Evolutionary conservation across 2,113 vertebrate species (phyloP).

Genomic region (Brachyhypopomus occidentalis): DNA sequence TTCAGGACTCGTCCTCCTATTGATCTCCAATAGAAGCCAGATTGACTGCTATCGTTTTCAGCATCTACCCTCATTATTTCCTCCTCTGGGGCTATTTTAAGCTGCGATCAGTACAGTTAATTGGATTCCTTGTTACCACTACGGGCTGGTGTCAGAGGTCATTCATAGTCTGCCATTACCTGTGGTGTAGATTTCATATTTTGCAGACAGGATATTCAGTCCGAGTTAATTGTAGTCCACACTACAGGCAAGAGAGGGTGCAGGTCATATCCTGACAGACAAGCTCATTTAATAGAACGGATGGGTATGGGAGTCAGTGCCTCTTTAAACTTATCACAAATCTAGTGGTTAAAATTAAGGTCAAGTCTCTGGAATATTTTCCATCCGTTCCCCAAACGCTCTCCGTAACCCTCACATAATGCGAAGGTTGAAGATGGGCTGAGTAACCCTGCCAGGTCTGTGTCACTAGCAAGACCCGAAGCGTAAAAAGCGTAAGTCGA

Average conservation of each 20-base stretch:
- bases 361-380: background rate
- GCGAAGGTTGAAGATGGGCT: background rate
- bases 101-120: background rate
- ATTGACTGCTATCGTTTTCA: background rate
- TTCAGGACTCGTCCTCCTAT: background rate
- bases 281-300: background rate
- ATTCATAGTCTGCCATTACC: background rate
- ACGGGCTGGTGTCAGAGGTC: background rate
- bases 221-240: slow-evolving; percentile 15
- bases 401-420: background rate
- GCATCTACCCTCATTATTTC: background rate
- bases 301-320: background rate
- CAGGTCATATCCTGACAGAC: slow-evolving; percentile 14
- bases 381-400: background rate
- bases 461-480: background rate
- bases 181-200: background rate
- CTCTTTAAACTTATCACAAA: slow-evolving; percentile 10
- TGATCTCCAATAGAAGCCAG: background rate
- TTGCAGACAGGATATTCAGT: background rate
- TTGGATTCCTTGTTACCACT: slow-evolving; percentile 9
- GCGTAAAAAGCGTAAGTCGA: background rate
- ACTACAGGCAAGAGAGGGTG: slow-evolving; percentile 9
- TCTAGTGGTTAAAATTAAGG: background rate
- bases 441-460: background rate
- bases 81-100: background rate